Percentiles rank a stretch among this genome's conserved stretches.
These are phyloP conservation scores for Ageneiosus marmoratus DNA, from an alignment of 2,113 vertebrate genomes.

Conservation along the genomic window DNA sequence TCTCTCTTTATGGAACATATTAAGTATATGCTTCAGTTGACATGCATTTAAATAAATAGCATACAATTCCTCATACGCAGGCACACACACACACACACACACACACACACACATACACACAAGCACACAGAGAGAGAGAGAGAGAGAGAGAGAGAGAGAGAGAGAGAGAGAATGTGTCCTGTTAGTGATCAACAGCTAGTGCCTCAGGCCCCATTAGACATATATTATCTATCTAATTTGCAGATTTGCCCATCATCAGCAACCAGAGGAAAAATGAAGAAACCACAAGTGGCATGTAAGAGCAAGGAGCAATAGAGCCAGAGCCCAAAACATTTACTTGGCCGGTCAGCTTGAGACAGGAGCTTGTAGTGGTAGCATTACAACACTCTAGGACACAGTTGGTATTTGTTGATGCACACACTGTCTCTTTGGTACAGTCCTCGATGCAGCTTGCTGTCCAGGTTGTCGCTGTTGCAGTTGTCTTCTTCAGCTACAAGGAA, in stretches of 20 bases:
- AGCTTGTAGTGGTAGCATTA: conserved; percentile 59
- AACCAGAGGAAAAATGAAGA: conserved; percentile 46
- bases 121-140: conserved; percentile 39
- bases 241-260: conserved; percentile 45
- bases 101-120: conserved; percentile 21
- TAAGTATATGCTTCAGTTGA: conserved; percentile 4
- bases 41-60: conserved; percentile 30
- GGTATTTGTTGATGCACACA: conserved; percentile 49
- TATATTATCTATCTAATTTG: conserved; percentile 26
- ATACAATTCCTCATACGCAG: neutral
- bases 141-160: conserved; percentile 29
- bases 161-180: conserved; percentile 7
- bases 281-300: conserved; percentile 44
- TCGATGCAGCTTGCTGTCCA: conserved; percentile 71
- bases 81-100: neutral
- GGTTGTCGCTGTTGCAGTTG: rapidly evolving
- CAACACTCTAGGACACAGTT: conserved; percentile 79
- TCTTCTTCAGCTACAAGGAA: conserved; percentile 73
- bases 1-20: conserved; percentile 24
- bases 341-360: conserved; percentile 77
- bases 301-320: conserved; percentile 44
- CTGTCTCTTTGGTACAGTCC: conserved; percentile 61
- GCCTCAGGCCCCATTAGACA: conserved; percentile 14
- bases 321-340: conserved; percentile 65
- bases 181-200: conserved; percentile 12